Conservation (phyloP, 2,797 vertebrate genomes). For the Hemibagrus guttatus region DNA sequence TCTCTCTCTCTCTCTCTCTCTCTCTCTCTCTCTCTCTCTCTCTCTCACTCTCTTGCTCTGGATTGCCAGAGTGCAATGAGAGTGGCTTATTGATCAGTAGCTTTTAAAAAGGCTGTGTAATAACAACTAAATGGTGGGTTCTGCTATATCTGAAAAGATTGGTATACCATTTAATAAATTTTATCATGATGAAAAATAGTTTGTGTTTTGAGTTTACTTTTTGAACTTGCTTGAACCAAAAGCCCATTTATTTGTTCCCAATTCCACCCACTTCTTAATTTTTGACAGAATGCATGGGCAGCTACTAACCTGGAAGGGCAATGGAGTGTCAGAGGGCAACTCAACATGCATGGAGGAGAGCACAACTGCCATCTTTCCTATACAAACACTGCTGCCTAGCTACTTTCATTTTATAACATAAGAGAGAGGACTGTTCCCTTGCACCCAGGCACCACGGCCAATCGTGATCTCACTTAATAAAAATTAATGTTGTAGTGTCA, state of each 20-base stretch:
- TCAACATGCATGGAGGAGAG: background rate
- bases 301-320: background rate
- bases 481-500: background rate
- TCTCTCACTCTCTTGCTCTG: constrained; percentile 4
- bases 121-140: background rate
- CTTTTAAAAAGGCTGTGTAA: constrained; percentile 26
- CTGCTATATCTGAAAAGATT: background rate
- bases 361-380: background rate
- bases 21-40: constrained; percentile 44
- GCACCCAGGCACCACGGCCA: background rate
- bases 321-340: background rate
- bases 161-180: background rate
- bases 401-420: background rate
- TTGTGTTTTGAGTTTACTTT: background rate
- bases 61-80: constrained; percentile 26
- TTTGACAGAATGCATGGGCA: background rate
- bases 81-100: constrained; percentile 32
- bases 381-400: background rate
- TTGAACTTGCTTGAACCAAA: background rate
- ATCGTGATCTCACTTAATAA: background rate
- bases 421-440: background rate
- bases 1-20: constrained; percentile 7
- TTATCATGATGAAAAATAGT: background rate
- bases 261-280: background rate
- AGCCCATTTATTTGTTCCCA: background rate